Percentiles rank a stretch among this genome's conserved stretches.
Evolutionary conservation across 2,888 invertebrate species (phyloP).

Genomic region (Mesorhabditis spiculigera): DNA sequence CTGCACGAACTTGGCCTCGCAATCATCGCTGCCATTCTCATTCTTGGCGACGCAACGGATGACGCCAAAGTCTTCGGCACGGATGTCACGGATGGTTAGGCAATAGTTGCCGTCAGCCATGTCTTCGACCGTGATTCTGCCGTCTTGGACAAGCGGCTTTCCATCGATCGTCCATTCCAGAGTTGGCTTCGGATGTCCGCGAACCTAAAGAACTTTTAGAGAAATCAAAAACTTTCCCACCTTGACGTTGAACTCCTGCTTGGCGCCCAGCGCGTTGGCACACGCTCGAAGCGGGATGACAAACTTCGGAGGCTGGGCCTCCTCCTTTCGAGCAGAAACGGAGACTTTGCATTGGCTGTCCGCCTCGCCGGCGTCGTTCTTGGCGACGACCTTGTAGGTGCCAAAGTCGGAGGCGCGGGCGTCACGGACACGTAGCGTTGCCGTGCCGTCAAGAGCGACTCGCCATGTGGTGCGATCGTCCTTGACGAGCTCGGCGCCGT

Average conservation of each 20-base stretch:
- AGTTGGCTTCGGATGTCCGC: conserved; percentile 60
- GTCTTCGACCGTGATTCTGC: conserved; percentile 61
- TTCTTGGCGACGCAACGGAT: conserved; percentile 67
- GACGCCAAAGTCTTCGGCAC: conserved; percentile 71
- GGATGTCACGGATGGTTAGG: conserved; percentile 75
- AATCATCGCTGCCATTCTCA: conserved; percentile 73
- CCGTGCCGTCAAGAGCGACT: conserved; percentile 50
- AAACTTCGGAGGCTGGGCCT: conserved; percentile 57
- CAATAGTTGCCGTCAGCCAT: conserved; percentile 70
- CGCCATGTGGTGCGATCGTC: conserved; percentile 50
- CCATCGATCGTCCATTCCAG: conserved; percentile 60
- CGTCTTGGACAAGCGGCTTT: conserved; percentile 34
- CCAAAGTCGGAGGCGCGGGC: conserved; percentile 51
- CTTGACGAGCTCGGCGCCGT: conserved; percentile 45
- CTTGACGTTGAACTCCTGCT: conserved; percentile 65
- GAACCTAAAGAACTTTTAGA: conserved; percentile 29
- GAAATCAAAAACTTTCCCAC: no score
- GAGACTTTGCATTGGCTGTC: conserved; percentile 37
- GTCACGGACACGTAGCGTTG: conserved; percentile 49
- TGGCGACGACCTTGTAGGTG: conserved; percentile 45
- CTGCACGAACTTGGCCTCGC: conserved; percentile 38
- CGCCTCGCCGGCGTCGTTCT: conserved; percentile 41
- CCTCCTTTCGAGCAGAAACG: conserved; percentile 42
- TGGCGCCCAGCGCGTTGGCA: conserved; percentile 70
- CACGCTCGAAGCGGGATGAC: conserved; percentile 57